Base-by-base conservation (phyloP, 2,888 invertebrate genomes). In the Diachrysia chrysitis region DNA sequence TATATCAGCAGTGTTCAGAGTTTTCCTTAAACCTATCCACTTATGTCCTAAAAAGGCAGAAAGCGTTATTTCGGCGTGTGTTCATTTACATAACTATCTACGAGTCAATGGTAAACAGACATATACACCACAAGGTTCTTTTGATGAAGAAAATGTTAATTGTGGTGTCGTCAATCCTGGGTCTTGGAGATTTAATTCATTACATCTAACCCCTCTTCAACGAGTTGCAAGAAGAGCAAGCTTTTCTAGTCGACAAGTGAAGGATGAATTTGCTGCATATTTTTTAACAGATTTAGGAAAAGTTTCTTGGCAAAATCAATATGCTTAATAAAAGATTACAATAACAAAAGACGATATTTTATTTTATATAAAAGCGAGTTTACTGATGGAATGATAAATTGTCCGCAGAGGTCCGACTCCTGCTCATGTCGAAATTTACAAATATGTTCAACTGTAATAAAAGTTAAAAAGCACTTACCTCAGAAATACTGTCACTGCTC, bases 111-210 rank as follows among this genome's bases (percentile, higher is more conserved):
- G 55, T 16, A 17, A 55, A 32, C 32, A 14, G 16, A 55, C 55
- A 55, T 55, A 32, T n/a, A n/a, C 32, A 55, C 55, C 55, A 55
- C 55, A 55, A 55, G 32, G 55, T 32, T 55, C 32, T 55, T 55
- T 55, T 55, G 55, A 32, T 55, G 55, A 32, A 55, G 55, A 55
- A 55, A 55, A 55, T 55, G 32, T 55, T 55, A 55, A 32, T 55
- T 55, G 55, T 55, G 55, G 55, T 55, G n/a, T n/a, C 16, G 55
- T 55, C 55, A 55, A 55, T 55, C 55, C 55, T 55, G 55, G 55
- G n/a, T 55, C 55, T 55, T 55, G 55, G 55, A 32, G 55, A 55
- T 55, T 32, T 17, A 32, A 55, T 55, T 55, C 55, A 55, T 55
- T 55, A 55, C 55, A 55, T 32, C 55, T 55, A 55, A 55, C 32